Evolutionary conservation across 2,113 vertebrate genomes (phyloP), one percentile per base, ranked within the genome.

Genomic region (Oostethus manadensis): DNA sequence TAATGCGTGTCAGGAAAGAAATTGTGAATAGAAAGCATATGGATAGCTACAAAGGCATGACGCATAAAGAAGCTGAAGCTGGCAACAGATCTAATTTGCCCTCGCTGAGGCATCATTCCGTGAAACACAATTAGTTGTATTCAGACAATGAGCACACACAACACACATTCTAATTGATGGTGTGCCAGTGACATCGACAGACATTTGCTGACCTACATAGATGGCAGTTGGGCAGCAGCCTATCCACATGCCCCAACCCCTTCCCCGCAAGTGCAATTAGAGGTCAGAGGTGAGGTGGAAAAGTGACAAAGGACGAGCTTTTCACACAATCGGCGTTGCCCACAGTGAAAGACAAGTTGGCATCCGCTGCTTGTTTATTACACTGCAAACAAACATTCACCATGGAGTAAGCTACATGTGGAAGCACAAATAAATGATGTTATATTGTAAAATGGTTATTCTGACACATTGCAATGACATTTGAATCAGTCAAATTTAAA

Each of bases 171-270:
- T 8, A 33, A 33, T 7, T 33, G 8, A 33, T 33, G 29, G 29
- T 51, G 66, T 65, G 54, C 58, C 43, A 66, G 68, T 65, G 74
- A 72, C 72, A 73, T 65, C 71, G 71, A 75, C 57, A 66, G 72
- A 73, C 67, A 67, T 73, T 67, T n/a, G 69, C 56, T 89, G 88
- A 89, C 87, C 86, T 84, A 88, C 63, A 84, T 84, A 74, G 63
- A 59, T 13, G 40, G 26, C 49, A 22, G 56, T 57, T 64, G 71
- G 75, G 72, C 62, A 71, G 70, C 49, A 33, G 62, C 22, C 62
- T 33, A 44, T 81, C 71, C 82, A 82, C 77, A 77, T 81, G 80
- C 61, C 80, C 77, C 76, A 60, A 49, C 64, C 70, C 59, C 68
- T 42, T 58, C 59, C 35, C 58, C 3, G n/a, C 43, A 56, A 56